Conservation (phyloP, 2,888 invertebrate species). For the Protophormia terraenovae region DNA sequence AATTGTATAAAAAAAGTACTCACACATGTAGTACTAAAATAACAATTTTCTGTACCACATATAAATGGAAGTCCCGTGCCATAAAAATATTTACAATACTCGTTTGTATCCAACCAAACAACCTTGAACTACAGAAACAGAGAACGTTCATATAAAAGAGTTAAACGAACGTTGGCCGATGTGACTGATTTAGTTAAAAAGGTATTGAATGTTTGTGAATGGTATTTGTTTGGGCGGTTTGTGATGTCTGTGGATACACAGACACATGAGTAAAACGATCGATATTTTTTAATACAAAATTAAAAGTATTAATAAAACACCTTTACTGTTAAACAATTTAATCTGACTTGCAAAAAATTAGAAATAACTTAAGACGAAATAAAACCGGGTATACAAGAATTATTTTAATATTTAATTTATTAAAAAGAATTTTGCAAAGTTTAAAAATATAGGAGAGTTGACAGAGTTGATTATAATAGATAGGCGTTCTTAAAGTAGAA, state of each 20-base stretch:
- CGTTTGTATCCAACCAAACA: neutral
- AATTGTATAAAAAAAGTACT: neutral
- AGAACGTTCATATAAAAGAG: neutral
- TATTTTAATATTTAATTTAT: neutral
- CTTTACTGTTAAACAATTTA: neutral
- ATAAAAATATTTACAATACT: no score
- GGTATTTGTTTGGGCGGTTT: neutral
- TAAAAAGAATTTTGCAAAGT: neutral
- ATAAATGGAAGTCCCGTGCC: neutral
- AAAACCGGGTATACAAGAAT: neutral
- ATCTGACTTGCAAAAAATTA: neutral
- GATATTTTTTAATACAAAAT: neutral
- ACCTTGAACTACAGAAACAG: conserved; percentile 42
- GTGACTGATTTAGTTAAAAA: neutral
- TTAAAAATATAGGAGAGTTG: no score
- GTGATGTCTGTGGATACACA: neutral
- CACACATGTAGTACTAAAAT: neutral
- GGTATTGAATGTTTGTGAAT: neutral
- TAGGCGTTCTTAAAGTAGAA: no score
- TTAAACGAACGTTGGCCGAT: neutral
- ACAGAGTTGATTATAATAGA: no score
- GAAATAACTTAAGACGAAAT: neutral
- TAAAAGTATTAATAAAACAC: neutral
- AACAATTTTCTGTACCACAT: neutral
- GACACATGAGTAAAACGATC: neutral